Percentiles rank a stretch among this genome's conserved stretches.
Conservation (phyloP, 1,140 invertebrate species). For the Campodea augens region DNA sequence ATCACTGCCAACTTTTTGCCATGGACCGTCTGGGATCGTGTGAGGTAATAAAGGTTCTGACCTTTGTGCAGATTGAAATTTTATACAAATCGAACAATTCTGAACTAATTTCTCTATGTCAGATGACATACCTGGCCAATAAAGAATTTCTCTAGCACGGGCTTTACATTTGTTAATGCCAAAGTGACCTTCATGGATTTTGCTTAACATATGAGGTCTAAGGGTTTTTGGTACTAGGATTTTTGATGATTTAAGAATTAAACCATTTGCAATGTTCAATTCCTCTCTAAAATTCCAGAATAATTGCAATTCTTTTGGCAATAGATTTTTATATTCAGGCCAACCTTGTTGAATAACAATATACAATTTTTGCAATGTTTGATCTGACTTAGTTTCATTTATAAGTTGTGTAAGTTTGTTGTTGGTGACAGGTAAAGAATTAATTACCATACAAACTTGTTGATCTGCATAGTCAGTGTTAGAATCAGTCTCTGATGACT, state of each 20-base stretch:
- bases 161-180: slow-evolving; percentile 15
- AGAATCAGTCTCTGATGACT: too few species aligned
- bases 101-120: background rate
- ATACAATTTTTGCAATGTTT: too few species aligned
- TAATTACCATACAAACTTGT: too few species aligned
- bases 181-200: slow-evolving; percentile 19
- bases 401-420: too few species aligned
- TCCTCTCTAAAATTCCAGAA: slow-evolving; percentile 15
- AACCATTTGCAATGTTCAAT: slow-evolving; percentile 13
- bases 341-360: too few species aligned
- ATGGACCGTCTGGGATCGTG: background rate
- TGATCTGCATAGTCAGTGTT: too few species aligned
- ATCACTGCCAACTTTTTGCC: background rate
- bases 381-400: too few species aligned
- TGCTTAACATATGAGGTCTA: slow-evolving; percentile 16
- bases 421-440: too few species aligned
- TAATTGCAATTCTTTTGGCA: slow-evolving; percentile 4
- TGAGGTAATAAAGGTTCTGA: background rate
- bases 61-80: background rate
- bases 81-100: background rate
- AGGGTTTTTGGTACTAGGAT: slow-evolving; percentile 17
- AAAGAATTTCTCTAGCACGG: background rate
- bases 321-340: too few species aligned
- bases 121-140: background rate
- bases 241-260: slow-evolving; percentile 17